phyloP scores from a whole-genome alignment of 2,113 vertebrate genomes.

The Mustela lutreola region DNA sequence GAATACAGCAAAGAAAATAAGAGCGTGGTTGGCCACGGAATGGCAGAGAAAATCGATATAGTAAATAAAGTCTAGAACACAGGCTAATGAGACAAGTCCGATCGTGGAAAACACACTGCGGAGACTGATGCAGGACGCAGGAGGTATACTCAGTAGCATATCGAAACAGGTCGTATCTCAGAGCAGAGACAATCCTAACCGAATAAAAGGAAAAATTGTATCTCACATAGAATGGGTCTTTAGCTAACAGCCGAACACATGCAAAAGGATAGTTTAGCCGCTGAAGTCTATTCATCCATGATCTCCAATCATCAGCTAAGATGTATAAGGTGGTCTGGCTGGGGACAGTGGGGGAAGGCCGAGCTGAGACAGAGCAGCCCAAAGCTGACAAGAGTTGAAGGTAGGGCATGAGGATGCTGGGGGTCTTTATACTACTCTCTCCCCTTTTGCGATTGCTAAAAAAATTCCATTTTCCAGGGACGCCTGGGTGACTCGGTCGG shows the following conservation, averaged over 20 bases:
- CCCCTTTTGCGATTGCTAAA: neutral
- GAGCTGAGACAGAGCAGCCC: neutral
- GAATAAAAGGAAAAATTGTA: neutral
- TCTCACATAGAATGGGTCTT: neutral
- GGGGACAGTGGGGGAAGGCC: rapidly evolving
- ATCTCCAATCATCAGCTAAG: too few species aligned
- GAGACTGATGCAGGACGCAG: rapidly evolving
- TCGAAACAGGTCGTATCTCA: rapidly evolving
- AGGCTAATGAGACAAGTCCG: too few species aligned
- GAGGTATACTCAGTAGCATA: rapidly evolving
- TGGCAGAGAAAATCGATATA: neutral
- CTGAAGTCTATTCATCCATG: neutral
- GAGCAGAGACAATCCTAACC: neutral
- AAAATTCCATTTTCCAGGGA: neutral
- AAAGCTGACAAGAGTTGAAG: neutral
- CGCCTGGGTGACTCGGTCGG: neutral
- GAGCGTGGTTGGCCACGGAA: rapidly evolving
- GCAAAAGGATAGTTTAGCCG: neutral
- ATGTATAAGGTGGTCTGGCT: rapidly evolving
- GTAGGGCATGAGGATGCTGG: rapidly evolving
- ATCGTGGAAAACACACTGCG: neutral
- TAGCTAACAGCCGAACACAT: neutral
- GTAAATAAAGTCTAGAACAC: neutral
- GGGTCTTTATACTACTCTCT: rapidly evolving
- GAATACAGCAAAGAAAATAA: neutral